Percentiles rank a stretch among this genome's conserved stretches.
Conservation (phyloP, 2,113 vertebrate species). For the Synchiropus splendidus region DNA sequence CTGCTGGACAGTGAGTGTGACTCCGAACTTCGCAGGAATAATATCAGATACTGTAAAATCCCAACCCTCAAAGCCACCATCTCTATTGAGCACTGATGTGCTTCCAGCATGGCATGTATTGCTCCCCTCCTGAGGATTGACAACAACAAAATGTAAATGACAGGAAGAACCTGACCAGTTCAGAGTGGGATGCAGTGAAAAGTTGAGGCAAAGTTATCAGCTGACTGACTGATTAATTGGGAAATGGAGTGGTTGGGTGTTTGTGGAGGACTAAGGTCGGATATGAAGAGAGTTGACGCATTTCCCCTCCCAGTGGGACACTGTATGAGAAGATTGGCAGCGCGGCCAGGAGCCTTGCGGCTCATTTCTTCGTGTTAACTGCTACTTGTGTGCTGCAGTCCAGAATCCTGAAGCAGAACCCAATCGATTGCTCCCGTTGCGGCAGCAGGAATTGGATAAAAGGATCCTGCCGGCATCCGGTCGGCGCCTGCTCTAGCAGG, state of each 20-base stretch:
- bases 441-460: slow-evolving; percentile 74
- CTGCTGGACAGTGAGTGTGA: slow-evolving; percentile 87
- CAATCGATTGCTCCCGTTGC: slow-evolving; percentile 79
- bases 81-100: too few relatives aligned
- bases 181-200: too few relatives aligned
- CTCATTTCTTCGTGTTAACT: slow-evolving; percentile 80
- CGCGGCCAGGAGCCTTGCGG: slow-evolving; percentile 64
- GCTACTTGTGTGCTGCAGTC: slow-evolving; percentile 64
- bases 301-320: slow-evolving; percentile 70
- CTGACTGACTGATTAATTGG: slow-evolving; percentile 6
- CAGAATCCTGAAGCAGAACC: slow-evolving; percentile 64
- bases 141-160: too few relatives aligned
- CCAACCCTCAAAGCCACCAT: slow-evolving; percentile 65
- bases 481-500: slow-evolving; percentile 65
- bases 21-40: slow-evolving; percentile 92
- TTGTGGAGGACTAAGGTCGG: slow-evolving; percentile 25
- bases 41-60: slow-evolving; percentile 85
- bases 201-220: too few relatives aligned
- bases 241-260: slow-evolving; percentile 13
- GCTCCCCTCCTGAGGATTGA: too few relatives aligned
- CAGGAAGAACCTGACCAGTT: too few relatives aligned
- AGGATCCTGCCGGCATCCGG: slow-evolving; percentile 69
- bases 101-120: too few relatives aligned
- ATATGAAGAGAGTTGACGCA: slow-evolving; percentile 67
- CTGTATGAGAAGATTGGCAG: slow-evolving; percentile 76